Percentiles rank a stretch among this genome's conserved stretches.
Conservation (phyloP, 2,113 vertebrate species). For the Takifugu flavidus region DNA sequence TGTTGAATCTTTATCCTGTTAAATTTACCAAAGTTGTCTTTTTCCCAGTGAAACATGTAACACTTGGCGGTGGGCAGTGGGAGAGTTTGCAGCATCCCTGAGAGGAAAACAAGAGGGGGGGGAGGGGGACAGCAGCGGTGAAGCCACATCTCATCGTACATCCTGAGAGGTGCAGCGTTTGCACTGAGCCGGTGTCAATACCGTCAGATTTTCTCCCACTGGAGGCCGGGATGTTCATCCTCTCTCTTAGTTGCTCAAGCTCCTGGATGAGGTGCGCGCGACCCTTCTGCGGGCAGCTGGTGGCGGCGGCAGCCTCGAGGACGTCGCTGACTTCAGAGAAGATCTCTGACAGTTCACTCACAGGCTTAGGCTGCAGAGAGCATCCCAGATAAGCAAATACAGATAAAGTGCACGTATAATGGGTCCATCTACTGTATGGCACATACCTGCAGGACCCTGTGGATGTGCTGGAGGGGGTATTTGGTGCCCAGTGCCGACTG, state of each 20-base stretch:
- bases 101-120: not conserved
- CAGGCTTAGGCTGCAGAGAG: conserved; percentile 68
- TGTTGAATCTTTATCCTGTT: no score
- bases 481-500: conserved; percentile 83
- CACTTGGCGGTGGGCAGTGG: conserved; percentile 85
- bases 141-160: not conserved
- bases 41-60: conserved; percentile 89
- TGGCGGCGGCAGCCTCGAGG: conserved; percentile 77
- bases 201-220: conserved; percentile 69
- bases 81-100: conserved; percentile 80
- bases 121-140: not conserved
- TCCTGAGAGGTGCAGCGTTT: not conserved
- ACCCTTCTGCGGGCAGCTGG: conserved; percentile 61
- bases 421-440: not conserved
- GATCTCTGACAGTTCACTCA: conserved; percentile 77
- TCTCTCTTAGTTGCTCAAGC: conserved; percentile 76
- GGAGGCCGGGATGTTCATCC: conserved; percentile 66
- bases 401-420: not conserved
- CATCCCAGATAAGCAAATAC: not conserved
- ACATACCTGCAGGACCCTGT: conserved; percentile 78
- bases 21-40: conserved; percentile 91
- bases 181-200: conserved; percentile 32
- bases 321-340: conserved; percentile 71
- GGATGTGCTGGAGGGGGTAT: conserved; percentile 77
- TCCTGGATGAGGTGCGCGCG: conserved; percentile 71